Conservation (phyloP, 2,113 vertebrate species). For the Chunga burmeisteri region DNA sequence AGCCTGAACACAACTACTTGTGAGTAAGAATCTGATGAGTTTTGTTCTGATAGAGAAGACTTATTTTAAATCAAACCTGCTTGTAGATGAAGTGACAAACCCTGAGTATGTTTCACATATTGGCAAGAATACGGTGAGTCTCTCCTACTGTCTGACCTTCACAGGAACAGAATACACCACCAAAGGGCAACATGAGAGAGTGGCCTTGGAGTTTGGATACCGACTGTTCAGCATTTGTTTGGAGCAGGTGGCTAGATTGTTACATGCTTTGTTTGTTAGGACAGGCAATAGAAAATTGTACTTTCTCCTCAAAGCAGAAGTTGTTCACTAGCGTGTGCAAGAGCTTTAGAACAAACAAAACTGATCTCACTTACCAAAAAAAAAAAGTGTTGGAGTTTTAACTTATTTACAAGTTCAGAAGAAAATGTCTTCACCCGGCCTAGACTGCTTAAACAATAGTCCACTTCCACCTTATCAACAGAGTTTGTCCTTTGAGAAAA, state of each 20-base stretch:
- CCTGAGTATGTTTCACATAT: conserved; percentile 9
- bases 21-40: background rate
- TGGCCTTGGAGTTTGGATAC: background rate
- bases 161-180: background rate
- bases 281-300: background rate
- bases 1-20: background rate
- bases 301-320: background rate
- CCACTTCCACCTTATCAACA: background rate
- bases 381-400: background rate
- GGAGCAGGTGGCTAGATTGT: background rate
- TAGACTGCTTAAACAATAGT: background rate
- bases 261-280: background rate
- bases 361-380: background rate
- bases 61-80: background rate
- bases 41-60: background rate
- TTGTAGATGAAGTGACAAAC: background rate
- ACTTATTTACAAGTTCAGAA: background rate
- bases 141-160: background rate
- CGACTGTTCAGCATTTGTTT: background rate
- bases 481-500: background rate
- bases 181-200: background rate
- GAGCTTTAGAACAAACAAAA: background rate
- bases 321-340: background rate
- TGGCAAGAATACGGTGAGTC: background rate
- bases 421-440: background rate